These are phyloP conservation scores for Eutrigla gurnardus DNA, from an alignment of 2,797 vertebrate species.

Conservation along the genomic window DNA sequence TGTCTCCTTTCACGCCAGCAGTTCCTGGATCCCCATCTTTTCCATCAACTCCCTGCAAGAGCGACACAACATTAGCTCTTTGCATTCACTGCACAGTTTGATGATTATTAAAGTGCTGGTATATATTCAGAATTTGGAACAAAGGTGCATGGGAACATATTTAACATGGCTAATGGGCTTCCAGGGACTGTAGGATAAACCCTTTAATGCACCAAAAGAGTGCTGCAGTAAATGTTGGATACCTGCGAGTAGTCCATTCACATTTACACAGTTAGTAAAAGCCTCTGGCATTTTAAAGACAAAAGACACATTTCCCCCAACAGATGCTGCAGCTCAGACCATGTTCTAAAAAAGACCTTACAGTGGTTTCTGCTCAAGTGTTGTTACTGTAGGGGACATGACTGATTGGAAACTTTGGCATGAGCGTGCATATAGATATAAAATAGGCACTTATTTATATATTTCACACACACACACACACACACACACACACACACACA, in stretches of 20 bases:
- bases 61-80: background rate
- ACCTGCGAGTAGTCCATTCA: constrained; percentile 40
- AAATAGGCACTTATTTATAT: too few relatives aligned
- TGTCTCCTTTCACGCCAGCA: constrained; percentile 87
- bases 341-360: constrained; percentile 50
- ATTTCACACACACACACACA: constrained; percentile 8
- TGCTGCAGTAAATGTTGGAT: background rate
- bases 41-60: constrained; percentile 88
- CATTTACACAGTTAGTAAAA: constrained; percentile 67
- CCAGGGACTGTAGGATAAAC: constrained; percentile 1
- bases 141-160: background rate
- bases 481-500: constrained; percentile 16
- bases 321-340: constrained; percentile 43
- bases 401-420: background rate
- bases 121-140: background rate
- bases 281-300: constrained; percentile 18
- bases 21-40: constrained; percentile 84
- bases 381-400: background rate
- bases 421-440: too few relatives aligned
- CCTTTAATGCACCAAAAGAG: constrained; percentile 1
- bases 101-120: background rate
- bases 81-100: background rate
- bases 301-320: constrained; percentile 82
- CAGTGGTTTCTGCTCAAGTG: constrained; percentile 9
- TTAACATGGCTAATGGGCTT: constrained; percentile 10